phyloP scores from a whole-genome alignment of 2,113 vertebrate species.

The Pangasianodon gigas region DNA sequence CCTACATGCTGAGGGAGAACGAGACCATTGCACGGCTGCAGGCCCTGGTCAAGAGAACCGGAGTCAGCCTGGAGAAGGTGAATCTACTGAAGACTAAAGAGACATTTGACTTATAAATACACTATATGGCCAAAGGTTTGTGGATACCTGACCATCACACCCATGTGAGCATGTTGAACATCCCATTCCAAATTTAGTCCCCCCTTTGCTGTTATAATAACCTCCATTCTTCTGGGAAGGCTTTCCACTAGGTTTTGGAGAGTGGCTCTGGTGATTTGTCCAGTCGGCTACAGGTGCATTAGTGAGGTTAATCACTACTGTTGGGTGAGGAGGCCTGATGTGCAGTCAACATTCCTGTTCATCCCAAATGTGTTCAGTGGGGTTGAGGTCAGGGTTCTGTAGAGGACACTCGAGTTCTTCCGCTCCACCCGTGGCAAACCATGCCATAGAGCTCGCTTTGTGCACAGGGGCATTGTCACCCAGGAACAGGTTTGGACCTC shows the following conservation, averaged over 20 bases:
- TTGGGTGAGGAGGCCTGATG: not conserved
- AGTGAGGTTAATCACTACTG: not conserved
- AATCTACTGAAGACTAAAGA: conserved; percentile 33
- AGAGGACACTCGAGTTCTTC: not conserved
- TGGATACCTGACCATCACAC: not conserved
- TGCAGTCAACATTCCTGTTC: not conserved
- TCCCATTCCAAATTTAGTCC: not conserved
- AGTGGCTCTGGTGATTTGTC: not conserved
- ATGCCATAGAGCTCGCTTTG: not conserved
- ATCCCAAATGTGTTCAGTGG: not conserved
- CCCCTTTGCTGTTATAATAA: not conserved
- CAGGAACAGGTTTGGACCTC: not conserved
- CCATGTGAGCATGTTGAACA: not conserved
- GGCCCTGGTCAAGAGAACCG: conserved; percentile 95
- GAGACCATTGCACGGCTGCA: conserved; percentile 93
- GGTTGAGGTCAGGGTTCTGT: not conserved
- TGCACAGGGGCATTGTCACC: not conserved
- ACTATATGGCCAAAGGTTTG: not conserved
- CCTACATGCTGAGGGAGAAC: conserved; percentile 93
- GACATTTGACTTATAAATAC: not conserved
- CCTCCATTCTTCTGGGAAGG: not conserved
- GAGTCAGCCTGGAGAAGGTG: conserved; percentile 94
- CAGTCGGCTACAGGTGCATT: not conserved
- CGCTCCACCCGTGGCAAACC: not conserved
- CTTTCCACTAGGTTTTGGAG: not conserved